Evolutionary conservation across 2,888 invertebrate genomes (phyloP), one percentile per base, ranked within the genome.

Genomic region (Idaea biselata): DNA sequence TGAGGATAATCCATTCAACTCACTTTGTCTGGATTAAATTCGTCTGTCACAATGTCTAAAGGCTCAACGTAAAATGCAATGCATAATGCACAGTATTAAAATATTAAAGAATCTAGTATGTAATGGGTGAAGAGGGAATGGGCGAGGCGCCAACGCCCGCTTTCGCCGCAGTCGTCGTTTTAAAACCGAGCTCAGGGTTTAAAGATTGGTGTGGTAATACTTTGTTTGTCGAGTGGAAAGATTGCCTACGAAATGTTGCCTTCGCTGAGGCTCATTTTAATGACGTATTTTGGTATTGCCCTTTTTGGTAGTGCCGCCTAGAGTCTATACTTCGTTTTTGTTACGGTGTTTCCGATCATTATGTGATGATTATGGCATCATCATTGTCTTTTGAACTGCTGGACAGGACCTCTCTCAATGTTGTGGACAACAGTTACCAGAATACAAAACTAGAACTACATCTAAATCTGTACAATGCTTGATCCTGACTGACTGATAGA

Each of bases 61-160:
- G 68, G 67, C 66, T 69, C 63, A 73, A 71, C 79, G 76, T 79
- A 78, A 82, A 81, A 81, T 79, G 81, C 78, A 64, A 83, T 86
- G 85, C 82, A 86, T 85, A 79, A 86, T 86, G 81, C 84, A 83
- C 74, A 76, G 81, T 83, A 86, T 87, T 86, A 86, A 86, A 85
- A 84, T 87, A 86, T 87, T 86, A 86, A 86, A 86, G 82, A 82
- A 84, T 74, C 55, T 16, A 55, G 55, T 55, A 16, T 55, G 55
- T 55, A 81, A 81, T 80, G 77, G 80, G 71, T 66, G 77, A 64
- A 73, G 77, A 71, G 70, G 70, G 68, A 64, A 72, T 73, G 83
- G 85, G 84, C 83, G 76, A 69, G 59, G 63, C 72, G 86, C 86
- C 86, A 84, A 81, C 80, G 69, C 63, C 60, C 64, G 75, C 73